phyloP scores from a whole-genome alignment of 2,888 invertebrate genomes.

The Phorcus lineatus region DNA sequence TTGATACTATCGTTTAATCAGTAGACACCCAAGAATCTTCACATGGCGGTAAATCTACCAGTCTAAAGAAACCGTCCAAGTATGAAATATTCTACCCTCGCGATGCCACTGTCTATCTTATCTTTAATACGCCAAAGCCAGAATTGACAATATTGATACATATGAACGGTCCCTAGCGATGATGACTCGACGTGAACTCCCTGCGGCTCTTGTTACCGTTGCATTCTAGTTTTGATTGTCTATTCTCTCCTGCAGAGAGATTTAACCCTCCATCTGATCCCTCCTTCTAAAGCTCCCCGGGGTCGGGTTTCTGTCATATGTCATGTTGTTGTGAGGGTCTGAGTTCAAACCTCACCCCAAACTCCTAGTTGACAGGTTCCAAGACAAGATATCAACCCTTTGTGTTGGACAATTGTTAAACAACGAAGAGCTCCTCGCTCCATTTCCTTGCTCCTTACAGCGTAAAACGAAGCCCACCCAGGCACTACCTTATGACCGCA shows the following conservation, averaged over 20 bases:
- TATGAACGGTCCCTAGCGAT: background rate
- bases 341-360: background rate
- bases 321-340: background rate
- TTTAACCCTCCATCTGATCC: background rate
- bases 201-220: background rate
- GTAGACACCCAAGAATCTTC: no score
- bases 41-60: no score
- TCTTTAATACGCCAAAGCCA: background rate
- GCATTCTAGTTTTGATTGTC: background rate
- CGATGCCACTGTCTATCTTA: slow-evolving; percentile 3
- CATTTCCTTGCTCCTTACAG: no score
- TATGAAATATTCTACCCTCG: slow-evolving; percentile 17
- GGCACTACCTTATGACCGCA: no score
- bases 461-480: no score
- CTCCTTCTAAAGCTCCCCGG: background rate
- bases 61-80: background rate
- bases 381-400: background rate
- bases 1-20: no score
- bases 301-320: background rate
- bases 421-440: no score
- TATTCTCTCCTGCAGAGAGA: background rate
- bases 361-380: background rate
- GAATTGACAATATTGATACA: background rate
- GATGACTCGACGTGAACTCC: background rate
- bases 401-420: no score